Evolutionary conservation across 2,113 vertebrate genomes (phyloP), one percentile per base, ranked within the genome.

Genomic region (Grallaria varia): DNA sequence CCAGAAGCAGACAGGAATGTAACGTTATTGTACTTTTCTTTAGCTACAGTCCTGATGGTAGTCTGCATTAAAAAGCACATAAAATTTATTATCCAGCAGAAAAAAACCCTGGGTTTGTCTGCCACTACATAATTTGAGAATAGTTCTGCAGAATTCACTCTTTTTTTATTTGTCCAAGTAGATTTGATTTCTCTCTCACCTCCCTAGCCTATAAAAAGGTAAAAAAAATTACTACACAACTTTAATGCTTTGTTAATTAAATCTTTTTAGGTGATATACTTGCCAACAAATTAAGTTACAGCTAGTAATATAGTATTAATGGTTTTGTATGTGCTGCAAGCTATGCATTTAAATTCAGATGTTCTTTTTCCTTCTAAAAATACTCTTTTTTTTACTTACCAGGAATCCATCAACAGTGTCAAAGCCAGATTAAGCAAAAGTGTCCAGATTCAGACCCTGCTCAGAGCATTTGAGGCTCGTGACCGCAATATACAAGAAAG

Each of bases 401-500:
- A 99, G 99, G 99, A 99, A 97, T 98, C 99, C 55, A 99, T 99
- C 97, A 99, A 99, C 97, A 99, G 97, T 22, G 99, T 99, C 89
- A 99, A 99, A 97, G 97, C 98, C 73, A 98, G 99, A 47, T 96
- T 99, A 95, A 98, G 98, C 68, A 99, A 99, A 98, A 99, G 99
- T 12, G 97, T 98, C 56, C 99, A 99, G 84, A 99, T 99, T 96
- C 99, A 99, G 97, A 99, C 98, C 8, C 75, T 99, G 84, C 98
- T 99, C 75, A 98, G 98, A 96, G 99, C 99, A 19, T 99, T 99
- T 71, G 99, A 99, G 97, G 99, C 99, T 83, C 99, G 99, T 8
- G 99, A 99, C 98, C 98, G 99, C 68, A 99, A 99, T 87, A 97
- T 99, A 81, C 99, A 99, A 97, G 99, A 99, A 97, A 99, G 99